Conservation (phyloP, 2,888 invertebrate genomes). For the Siphlonurus alternatus region DNA sequence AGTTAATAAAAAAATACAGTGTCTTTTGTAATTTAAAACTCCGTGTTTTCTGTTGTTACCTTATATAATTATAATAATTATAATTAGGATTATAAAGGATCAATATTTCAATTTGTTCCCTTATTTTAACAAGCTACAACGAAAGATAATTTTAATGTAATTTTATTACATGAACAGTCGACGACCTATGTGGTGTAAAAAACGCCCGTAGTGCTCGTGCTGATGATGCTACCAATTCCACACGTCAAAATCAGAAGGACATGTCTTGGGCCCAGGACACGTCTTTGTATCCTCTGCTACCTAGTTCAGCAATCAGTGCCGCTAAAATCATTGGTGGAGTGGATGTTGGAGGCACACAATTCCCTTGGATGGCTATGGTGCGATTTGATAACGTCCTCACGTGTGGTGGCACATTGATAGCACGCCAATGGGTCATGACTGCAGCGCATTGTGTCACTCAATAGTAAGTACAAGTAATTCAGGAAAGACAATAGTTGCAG, state of each 20-base stretch:
- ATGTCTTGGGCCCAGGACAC: background rate
- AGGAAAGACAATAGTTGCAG: too few relatives aligned
- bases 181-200: background rate
- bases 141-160: too few relatives aligned
- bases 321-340: conserved; percentile 1
- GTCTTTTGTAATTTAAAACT: too few relatives aligned
- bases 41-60: too few relatives aligned
- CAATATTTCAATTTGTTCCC: too few relatives aligned
- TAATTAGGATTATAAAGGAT: too few relatives aligned
- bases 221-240: background rate
- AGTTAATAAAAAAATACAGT: too few relatives aligned
- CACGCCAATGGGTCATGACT: background rate
- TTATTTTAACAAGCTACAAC: too few relatives aligned
- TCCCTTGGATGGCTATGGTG: conserved; percentile 1
- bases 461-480: background rate
- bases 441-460: conserved; percentile 5
- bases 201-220: background rate
- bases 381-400: background rate
- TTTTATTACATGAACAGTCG: too few relatives aligned
- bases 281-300: background rate
- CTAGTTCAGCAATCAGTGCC: background rate
- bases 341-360: background rate
- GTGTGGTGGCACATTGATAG: conserved; percentile 1
- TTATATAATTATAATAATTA: too few relatives aligned
- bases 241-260: background rate